Conservation (phyloP, 2,888 invertebrate species). For the Rhimphoctona megacephalus region DNA sequence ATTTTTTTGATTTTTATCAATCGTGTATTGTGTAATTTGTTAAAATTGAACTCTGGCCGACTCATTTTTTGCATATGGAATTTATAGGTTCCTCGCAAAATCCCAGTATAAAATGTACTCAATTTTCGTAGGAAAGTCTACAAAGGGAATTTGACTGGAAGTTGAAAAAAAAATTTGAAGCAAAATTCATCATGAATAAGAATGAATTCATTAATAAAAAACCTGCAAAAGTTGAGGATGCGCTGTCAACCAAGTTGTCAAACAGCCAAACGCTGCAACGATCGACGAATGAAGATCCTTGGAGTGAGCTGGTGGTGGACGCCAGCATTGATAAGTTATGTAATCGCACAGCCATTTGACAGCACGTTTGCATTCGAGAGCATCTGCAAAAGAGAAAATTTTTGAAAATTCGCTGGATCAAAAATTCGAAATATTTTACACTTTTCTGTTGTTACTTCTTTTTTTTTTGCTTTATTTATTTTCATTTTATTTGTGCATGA, state of each 20-base stretch:
- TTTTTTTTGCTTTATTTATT: conserved; percentile 3
- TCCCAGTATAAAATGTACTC: no score
- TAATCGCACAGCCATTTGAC: conserved; percentile 99
- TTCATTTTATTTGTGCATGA: conserved; percentile 1
- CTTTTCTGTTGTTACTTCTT: conserved; percentile 6
- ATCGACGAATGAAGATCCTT: conserved; percentile 97
- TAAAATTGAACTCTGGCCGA: no score
- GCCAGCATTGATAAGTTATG: conserved; percentile 97
- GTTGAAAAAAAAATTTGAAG: background rate
- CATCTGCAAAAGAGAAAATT: conserved; percentile 87
- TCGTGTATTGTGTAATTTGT: no score
- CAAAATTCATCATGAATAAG: no score
- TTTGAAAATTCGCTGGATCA: background rate
- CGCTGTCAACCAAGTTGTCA: conserved; percentile 96
- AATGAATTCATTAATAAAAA: background rate
- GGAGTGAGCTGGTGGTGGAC: conserved; percentile 97
- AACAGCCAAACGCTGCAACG: conserved; percentile 96
- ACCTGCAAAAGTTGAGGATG: conserved; percentile 92
- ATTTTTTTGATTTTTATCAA: background rate
- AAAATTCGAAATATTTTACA: conserved; percentile 19
- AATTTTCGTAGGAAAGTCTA: background rate
- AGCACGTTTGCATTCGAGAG: conserved; percentile 94
- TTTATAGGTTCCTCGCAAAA: background rate
- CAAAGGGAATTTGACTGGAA: background rate
- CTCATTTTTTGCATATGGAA: no score